phyloP scores from a whole-genome alignment of 2,888 invertebrate species.

The Steinernema carpocapsae region DNA sequence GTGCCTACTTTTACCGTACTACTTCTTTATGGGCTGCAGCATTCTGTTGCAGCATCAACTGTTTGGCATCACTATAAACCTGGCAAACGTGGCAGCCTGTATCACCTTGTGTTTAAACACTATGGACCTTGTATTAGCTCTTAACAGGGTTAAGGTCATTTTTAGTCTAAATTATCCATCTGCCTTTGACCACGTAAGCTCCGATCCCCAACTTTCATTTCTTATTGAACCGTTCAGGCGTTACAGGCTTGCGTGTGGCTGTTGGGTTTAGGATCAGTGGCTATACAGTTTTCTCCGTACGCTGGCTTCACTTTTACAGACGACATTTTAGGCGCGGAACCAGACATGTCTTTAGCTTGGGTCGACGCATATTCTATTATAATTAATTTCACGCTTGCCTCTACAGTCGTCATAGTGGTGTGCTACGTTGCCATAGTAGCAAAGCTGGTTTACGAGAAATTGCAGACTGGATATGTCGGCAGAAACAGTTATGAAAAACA shows the following conservation, averaged over 20 bases:
- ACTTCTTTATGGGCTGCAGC: not conserved
- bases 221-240: not conserved
- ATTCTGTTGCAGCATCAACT: not conserved
- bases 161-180: not conserved
- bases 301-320: not conserved
- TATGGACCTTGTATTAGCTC: not conserved
- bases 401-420: not conserved
- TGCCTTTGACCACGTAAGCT: not conserved
- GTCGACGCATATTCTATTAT: too few relatives aligned
- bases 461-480: not conserved
- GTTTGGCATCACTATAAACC: not conserved
- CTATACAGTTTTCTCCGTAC: not conserved
- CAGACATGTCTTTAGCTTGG: not conserved
- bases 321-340: not conserved
- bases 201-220: not conserved
- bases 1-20: not conserved
- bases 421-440: conserved; percentile 5
- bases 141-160: conserved; percentile 8
- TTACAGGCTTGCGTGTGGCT: not conserved
- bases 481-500: not conserved
- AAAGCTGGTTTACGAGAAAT: not conserved
- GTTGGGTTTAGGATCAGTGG: not conserved
- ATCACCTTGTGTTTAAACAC: too few relatives aligned
- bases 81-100: not conserved
- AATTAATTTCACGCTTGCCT: not conserved